Conservation (phyloP, 2,113 vertebrate species). For the Merops nubicus region DNA sequence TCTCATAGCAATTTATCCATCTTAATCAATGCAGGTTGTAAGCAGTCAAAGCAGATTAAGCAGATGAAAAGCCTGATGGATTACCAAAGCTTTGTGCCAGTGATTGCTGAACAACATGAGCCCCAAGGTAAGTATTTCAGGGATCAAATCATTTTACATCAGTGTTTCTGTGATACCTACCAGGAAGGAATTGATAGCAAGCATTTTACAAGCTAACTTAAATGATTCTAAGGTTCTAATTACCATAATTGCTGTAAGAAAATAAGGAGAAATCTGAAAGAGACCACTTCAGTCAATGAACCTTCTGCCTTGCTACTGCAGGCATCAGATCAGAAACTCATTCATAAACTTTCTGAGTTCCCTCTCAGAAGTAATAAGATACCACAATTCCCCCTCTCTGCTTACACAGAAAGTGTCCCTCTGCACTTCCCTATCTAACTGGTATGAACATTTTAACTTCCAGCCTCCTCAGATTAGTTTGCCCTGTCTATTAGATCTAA, state of each 20-base stretch:
- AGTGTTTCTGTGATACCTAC: not conserved
- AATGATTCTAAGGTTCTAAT: not conserved
- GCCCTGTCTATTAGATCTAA: not conserved
- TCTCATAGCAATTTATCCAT: slow-evolving; percentile 19
- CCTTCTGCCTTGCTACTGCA: not conserved
- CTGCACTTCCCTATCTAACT: not conserved
- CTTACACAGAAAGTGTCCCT: not conserved
- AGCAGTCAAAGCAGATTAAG: slow-evolving; percentile 35
- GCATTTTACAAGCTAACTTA: not conserved
- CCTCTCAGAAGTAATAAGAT: not conserved
- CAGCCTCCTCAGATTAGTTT: not conserved
- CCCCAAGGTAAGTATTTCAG: not conserved
- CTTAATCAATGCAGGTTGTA: slow-evolving; percentile 41
- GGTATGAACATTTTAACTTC: not conserved
- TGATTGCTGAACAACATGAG: not conserved
- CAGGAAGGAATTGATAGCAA: not conserved
- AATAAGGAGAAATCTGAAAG: not conserved
- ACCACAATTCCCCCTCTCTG: not conserved
- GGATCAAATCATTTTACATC: not conserved
- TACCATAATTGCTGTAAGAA: not conserved
- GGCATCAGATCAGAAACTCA: not conserved
- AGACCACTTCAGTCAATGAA: not conserved
- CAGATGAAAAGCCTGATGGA: slow-evolving; percentile 32
- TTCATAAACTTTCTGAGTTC: not conserved
- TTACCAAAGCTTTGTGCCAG: slow-evolving; percentile 15